phyloP scores from a whole-genome alignment of 2,888 invertebrate genomes.

The Lissonota sp. region DNA sequence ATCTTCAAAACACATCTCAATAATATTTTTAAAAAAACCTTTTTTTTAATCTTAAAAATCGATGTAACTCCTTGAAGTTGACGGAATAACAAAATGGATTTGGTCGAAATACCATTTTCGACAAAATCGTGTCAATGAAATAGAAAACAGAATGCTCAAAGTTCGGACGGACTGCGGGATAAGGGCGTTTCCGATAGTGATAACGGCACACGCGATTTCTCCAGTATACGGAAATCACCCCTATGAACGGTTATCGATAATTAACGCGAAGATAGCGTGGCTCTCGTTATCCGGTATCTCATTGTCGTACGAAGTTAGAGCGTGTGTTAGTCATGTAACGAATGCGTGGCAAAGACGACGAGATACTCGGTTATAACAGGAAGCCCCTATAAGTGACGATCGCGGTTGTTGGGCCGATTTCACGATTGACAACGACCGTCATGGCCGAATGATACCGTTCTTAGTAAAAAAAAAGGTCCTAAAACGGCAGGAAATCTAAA shows the following conservation, averaged over 20 bases:
- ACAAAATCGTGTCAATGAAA: background rate
- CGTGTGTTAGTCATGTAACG: slow-evolving; percentile 45
- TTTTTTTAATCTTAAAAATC: no score
- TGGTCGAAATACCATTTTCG: background rate
- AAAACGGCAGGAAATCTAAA: no score
- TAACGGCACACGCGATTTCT: slow-evolving; percentile 51
- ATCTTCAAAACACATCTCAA: no score
- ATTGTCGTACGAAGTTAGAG: slow-evolving; percentile 35
- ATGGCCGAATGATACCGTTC: background rate
- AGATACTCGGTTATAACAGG: slow-evolving; percentile 37
- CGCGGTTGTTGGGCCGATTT: slow-evolving; percentile 49
- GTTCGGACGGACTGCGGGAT: slow-evolving; percentile 50
- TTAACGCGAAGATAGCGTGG: slow-evolving; percentile 68
- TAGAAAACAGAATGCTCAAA: slow-evolving; percentile 15
- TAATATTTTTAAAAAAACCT: no score
- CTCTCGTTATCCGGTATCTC: slow-evolving; percentile 57
- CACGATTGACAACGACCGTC: slow-evolving; percentile 34
- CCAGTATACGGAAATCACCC: slow-evolving; percentile 64
- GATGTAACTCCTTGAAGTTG: background rate
- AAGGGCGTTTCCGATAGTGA: slow-evolving; percentile 62
- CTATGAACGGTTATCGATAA: slow-evolving; percentile 70
- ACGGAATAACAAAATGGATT: background rate
- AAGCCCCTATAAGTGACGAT: slow-evolving; percentile 66
- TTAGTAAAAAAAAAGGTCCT: no score
- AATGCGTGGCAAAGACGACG: slow-evolving; percentile 40